Percentiles rank a stretch among this genome's conserved stretches.
phyloP scores from a whole-genome alignment of 2,888 invertebrate species.

The Lysandra coridon region DNA sequence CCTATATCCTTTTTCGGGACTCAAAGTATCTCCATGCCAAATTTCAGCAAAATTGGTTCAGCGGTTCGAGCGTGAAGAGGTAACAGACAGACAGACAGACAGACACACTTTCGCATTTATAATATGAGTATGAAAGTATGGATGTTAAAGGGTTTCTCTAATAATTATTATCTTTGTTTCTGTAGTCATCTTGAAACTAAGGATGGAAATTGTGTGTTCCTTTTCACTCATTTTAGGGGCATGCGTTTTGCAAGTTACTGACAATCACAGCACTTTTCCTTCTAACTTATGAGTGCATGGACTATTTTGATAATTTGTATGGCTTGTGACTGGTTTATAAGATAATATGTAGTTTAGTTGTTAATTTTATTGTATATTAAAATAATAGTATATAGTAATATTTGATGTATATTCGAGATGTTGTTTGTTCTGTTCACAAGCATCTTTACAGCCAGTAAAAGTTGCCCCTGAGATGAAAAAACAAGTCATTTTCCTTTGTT shows the following conservation, averaged over 20 bases:
- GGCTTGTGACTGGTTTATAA: background rate
- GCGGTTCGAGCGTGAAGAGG: too few species aligned
- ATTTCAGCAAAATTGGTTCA: too few species aligned
- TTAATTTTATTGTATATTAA: background rate
- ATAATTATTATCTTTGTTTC: background rate
- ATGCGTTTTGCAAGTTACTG: background rate
- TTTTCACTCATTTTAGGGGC: background rate
- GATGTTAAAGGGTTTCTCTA: background rate
- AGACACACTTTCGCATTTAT: too few species aligned
- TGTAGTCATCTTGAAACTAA: background rate
- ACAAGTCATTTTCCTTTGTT: background rate
- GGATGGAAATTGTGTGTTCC: background rate
- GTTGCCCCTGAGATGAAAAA: background rate
- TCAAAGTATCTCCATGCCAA: too few species aligned
- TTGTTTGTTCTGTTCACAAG: too few species aligned
- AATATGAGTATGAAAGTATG: too few species aligned
- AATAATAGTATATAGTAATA: background rate
- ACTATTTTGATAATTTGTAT: background rate
- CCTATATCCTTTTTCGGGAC: too few species aligned
- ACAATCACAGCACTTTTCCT: background rate
- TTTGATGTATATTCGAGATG: too few species aligned
- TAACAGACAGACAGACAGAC: too few species aligned
- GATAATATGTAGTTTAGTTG: background rate
- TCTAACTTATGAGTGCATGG: background rate
- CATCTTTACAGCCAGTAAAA: background rate